Conservation (phyloP, 1,140 invertebrate genomes). For the Hycleus cichorii region DNA sequence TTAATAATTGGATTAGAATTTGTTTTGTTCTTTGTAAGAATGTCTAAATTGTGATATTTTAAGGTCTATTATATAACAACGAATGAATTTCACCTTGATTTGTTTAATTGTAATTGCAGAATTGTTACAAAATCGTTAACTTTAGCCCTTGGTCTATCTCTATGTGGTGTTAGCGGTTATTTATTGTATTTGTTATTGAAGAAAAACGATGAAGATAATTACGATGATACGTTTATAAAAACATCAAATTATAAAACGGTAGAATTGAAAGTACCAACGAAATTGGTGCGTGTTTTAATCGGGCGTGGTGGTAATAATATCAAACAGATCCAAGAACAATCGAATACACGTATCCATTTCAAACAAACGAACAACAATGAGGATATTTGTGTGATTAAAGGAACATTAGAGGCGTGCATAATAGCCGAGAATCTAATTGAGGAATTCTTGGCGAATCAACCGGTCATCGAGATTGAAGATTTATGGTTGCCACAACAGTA, state of each 20-base stretch:
- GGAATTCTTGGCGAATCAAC: conserved; percentile 60
- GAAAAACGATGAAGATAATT: conserved; percentile 38
- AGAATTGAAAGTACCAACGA: conserved; percentile 44
- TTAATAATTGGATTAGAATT: too few species aligned
- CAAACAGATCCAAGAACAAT: conserved; percentile 62
- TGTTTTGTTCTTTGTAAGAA: too few species aligned
- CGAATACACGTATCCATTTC: conserved; percentile 62
- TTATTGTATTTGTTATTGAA: conserved; percentile 42
- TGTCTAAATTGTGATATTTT: too few species aligned
- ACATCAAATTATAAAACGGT: conserved; percentile 34
- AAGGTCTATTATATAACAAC: too few species aligned
- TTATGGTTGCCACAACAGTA: conserved; percentile 57
- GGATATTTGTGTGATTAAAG: conserved; percentile 58
- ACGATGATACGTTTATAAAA: conserved; percentile 24
- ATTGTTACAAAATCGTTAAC: conserved; percentile 27
- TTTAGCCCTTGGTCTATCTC: conserved; percentile 38
- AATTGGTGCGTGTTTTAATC: conserved; percentile 46
- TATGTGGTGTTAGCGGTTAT: conserved; percentile 41
- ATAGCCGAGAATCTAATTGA: conserved; percentile 64
- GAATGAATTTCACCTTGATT: neutral
- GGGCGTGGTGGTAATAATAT: conserved; percentile 61
- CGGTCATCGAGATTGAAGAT: conserved; percentile 53
- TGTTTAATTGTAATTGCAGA: conserved; percentile 10
- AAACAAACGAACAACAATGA: conserved; percentile 45
- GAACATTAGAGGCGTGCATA: conserved; percentile 52